A percentile compares a stretch with the other conserved stretches of the same genome.
These are phyloP conservation scores for Trachymyrmex cornetzi DNA, from an alignment of 1,140 invertebrate genomes.

Conservation along the genomic window DNA sequence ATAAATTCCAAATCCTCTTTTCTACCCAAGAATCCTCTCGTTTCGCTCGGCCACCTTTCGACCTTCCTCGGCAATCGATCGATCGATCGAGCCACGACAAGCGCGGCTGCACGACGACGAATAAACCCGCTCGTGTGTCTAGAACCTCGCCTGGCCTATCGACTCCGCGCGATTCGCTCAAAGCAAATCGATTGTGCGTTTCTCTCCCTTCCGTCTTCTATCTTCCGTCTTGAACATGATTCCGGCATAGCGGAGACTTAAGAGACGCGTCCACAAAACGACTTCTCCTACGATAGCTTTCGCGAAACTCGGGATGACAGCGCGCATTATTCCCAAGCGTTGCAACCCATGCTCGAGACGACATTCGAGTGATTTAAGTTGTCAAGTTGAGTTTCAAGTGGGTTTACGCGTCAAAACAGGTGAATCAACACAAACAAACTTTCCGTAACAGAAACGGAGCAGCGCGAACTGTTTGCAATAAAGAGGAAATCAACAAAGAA, in stretches of 20 bases:
- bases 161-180: slow-evolving; percentile 27
- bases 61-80: slow-evolving; percentile 43
- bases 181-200: slow-evolving; percentile 36
- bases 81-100: slow-evolving; percentile 43
- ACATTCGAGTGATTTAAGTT: slow-evolving; percentile 43
- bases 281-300: slow-evolving; percentile 33
- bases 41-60: slow-evolving; percentile 50
- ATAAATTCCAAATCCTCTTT: slow-evolving; percentile 56
- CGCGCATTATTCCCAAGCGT: slow-evolving; percentile 46
- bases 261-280: slow-evolving; percentile 33
- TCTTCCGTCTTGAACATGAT: slow-evolving; percentile 12
- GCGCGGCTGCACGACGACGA: slow-evolving; percentile 31
- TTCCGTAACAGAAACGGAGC: slow-evolving; percentile 17
- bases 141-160: slow-evolving; percentile 1
- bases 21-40: slow-evolving; percentile 27
- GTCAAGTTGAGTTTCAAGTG: slow-evolving; percentile 31
- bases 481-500: slow-evolving; percentile 25
- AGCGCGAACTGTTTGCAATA: slow-evolving; percentile 1
- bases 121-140: neutral
- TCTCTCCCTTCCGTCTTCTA: slow-evolving; percentile 2
- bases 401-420: slow-evolving; percentile 39
- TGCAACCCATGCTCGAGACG: slow-evolving; percentile 16
- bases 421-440: slow-evolving; percentile 29
- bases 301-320: slow-evolving; percentile 35
- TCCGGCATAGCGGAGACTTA: slow-evolving; percentile 25